phyloP scores from a whole-genome alignment of 2,888 invertebrate species.

The Uropetala carovei region DNA sequence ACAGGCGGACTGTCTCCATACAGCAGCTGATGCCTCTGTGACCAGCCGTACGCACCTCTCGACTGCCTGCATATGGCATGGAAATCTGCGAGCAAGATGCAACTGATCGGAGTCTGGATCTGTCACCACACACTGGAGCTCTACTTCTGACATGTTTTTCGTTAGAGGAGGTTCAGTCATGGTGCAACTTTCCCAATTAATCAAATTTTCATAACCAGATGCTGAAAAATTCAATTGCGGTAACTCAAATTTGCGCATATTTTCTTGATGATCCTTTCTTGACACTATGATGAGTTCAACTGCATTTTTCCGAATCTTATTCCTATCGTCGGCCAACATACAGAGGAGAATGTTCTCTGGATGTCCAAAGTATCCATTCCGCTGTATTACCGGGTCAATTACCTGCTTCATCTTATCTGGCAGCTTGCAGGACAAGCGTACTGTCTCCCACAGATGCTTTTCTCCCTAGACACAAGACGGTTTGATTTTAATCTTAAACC shows the following conservation, averaged over 20 bases:
- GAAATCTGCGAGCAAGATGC: constrained; percentile 9
- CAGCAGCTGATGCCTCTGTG: not conserved
- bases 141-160: constrained; percentile 15
- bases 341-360: too few species aligned
- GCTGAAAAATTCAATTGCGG: not conserved
- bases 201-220: constrained; percentile 22
- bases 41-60: constrained; percentile 23
- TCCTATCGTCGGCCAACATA: too few species aligned
- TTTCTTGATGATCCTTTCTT: not conserved
- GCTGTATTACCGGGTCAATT: too few species aligned
- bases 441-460: too few species aligned
- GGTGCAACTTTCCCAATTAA: not conserved
- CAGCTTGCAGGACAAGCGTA: too few species aligned
- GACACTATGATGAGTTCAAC: not conserved
- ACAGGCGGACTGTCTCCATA: not conserved
- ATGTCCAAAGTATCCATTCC: too few species aligned
- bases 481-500: too few species aligned
- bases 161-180: not conserved
- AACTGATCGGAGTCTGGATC: not conserved
- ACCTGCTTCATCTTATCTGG: too few species aligned
- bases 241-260: not conserved
- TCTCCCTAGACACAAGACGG: too few species aligned
- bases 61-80: not conserved
- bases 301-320: too few species aligned
- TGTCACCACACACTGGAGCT: not conserved